Evolutionary conservation across 2,888 invertebrate genomes (phyloP).

Genomic region (Bedellia somnulentella): DNA sequence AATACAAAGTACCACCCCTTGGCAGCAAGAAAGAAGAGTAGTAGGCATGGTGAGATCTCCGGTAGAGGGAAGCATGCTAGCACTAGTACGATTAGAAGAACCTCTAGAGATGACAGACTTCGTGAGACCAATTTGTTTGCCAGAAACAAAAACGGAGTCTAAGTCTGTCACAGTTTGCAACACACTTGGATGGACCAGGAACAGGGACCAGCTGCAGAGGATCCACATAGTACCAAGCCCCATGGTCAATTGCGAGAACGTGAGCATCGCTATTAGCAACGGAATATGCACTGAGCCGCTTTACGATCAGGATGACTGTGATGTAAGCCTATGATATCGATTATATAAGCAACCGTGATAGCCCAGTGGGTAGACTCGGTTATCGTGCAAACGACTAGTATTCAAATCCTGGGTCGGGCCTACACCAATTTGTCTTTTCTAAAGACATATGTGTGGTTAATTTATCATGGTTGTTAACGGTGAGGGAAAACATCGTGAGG

Average conservation of each 20-base stretch:
- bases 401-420: too few species aligned
- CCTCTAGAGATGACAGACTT: constrained; percentile 78
- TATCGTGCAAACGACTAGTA: too few species aligned
- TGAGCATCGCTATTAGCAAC: constrained; percentile 81
- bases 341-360: too few species aligned
- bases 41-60: constrained; percentile 88
- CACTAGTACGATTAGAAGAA: constrained; percentile 77
- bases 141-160: constrained; percentile 36
- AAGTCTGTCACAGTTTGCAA: constrained; percentile 76
- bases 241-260: constrained; percentile 83
- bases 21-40: constrained; percentile 83
- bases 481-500: too few species aligned
- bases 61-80: constrained; percentile 85
- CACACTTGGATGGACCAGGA: constrained; percentile 84
- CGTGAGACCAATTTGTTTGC: constrained; percentile 79
- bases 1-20: constrained; percentile 77
- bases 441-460: too few species aligned
- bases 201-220: constrained; percentile 79
- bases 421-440: too few species aligned
- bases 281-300: constrained; percentile 82
- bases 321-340: too few species aligned
- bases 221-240: constrained; percentile 74
- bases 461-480: too few species aligned
- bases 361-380: too few species aligned
- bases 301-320: constrained; percentile 79